Base-by-base conservation (phyloP, 2,797 vertebrate species). In the Antennarius maculatus region DNA sequence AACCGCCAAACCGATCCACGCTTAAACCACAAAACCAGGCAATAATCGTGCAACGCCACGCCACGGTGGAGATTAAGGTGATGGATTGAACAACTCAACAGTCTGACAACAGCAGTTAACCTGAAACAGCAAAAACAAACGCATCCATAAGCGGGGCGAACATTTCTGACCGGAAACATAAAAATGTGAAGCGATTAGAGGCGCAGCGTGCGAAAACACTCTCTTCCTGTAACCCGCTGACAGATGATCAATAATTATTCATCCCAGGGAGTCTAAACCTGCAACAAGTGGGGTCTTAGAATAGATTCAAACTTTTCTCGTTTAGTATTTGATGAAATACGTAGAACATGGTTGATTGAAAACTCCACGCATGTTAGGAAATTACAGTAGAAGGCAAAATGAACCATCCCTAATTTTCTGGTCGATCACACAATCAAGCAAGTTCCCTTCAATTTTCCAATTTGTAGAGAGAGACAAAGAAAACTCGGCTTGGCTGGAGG, bases 201-300 rank as follows among this genome's bases (percentile, higher is more conserved):
- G 50, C 23, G 23, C 23, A 23, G 23, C 23, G 23, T 23, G 23
- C 23, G 2, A 23, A 27, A 62, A 2, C n/a, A 46, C 28, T 18
- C 39, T 54, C 61, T 39, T 63, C 41, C 17, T 10, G n/a, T 59
- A 49, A 42, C 13, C 55, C 50, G 14, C 54, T 49, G 46, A 61
- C 23, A 55, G 17, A 48, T 60, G 43, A 59, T 77, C 68, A 57
- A 62, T 57, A 27, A 52, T 42, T 27, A 39, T 48, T 52, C 5
- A 8, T 34, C 49, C 29, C 45, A 79, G 14, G 46, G 52, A 58
- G 55, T 52, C 41, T 2, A n/a, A 77, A 45, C 37, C 15, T 34
- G 60, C 81, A 81, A 84, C 75, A 81, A 76, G 86, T 83, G 67
- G 61, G 60, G 13, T 27, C 74, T 61, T n/a, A 58, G 4, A 75